Conservation (phyloP, 2,888 invertebrate genomes). For the Drosophila limbata region DNA sequence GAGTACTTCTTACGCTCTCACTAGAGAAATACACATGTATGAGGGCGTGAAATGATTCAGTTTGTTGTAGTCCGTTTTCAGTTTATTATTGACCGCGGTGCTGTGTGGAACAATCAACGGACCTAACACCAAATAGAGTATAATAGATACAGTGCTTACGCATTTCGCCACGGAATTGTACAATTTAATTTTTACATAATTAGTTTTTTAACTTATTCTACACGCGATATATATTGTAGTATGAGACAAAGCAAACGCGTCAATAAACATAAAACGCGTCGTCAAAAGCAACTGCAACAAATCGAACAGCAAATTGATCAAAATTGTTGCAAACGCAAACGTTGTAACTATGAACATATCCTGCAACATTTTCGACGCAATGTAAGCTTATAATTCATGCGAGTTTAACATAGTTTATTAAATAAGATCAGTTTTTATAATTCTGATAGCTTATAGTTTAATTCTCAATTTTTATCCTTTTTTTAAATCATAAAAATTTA, state of each 20-base stretch:
- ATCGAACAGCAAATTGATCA: slow-evolving; percentile 34
- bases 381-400: slow-evolving; percentile 49
- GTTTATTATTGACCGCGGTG: slow-evolving; percentile 46
- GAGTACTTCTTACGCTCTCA: background rate
- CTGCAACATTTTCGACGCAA: slow-evolving; percentile 70
- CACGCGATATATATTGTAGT: slow-evolving; percentile 48
- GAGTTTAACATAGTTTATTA: background rate
- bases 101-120: slow-evolving; percentile 51
- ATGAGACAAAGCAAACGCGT: slow-evolving; percentile 68
- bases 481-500: too few species aligned
- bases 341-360: slow-evolving; percentile 70
- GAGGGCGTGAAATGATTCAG: slow-evolving; percentile 27
- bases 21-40: background rate
- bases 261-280: slow-evolving; percentile 50
- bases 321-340: slow-evolving; percentile 65
- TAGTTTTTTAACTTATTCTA: slow-evolving; percentile 28
- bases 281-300: slow-evolving; percentile 42
- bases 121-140: slow-evolving; percentile 22
- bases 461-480: too few species aligned
- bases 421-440: too few species aligned
- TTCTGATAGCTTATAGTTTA: too few species aligned
- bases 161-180: slow-evolving; percentile 44
- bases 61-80: slow-evolving; percentile 46
- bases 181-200: slow-evolving; percentile 59
- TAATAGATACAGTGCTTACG: slow-evolving; percentile 32